Evolutionary conservation across 2,888 invertebrate species (phyloP).

Genomic region (Gari tellinella): DNA sequence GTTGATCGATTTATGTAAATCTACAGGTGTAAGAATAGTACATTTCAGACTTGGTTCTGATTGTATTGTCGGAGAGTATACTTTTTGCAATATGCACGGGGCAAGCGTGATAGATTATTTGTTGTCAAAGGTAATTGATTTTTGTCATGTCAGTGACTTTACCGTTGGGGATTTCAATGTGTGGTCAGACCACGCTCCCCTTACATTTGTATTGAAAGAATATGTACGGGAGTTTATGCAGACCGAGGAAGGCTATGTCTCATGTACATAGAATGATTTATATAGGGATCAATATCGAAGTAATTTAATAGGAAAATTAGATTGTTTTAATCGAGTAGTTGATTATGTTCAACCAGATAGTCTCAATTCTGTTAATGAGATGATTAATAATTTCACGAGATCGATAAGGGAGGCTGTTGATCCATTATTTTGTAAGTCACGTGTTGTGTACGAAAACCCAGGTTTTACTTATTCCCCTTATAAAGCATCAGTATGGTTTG

Average conservation of each 20-base stretch:
- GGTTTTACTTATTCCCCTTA: no score
- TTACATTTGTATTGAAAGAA: constrained; percentile 6
- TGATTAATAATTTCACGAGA: constrained; percentile 2
- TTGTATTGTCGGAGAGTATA: background rate
- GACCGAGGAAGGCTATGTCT: no score
- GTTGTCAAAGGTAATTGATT: background rate
- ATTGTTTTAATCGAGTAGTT: constrained; percentile 9
- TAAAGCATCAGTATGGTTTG: constrained; percentile 11
- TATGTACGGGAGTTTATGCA: no score
- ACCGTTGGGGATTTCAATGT: background rate
- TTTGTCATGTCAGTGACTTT: background rate
- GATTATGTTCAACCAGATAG: background rate
- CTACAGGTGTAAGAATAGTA: constrained; percentile 1
- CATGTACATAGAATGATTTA: background rate
- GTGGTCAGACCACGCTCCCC: constrained; percentile 6
- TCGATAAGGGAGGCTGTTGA: background rate
- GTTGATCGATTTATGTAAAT: constrained; percentile 10
- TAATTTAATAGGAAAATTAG: constrained; percentile 1
- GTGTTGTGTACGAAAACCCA: no score
- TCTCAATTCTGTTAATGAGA: background rate
- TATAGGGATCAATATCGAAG: constrained; percentile 3
- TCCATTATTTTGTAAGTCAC: constrained; percentile 10
- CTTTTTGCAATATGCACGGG: background rate
- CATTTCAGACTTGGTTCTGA: constrained; percentile 7
- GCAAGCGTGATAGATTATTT: constrained; percentile 6